Evolutionary conservation across 2,113 vertebrate genomes (phyloP).

Genomic region (Bos javanicus): DNA sequence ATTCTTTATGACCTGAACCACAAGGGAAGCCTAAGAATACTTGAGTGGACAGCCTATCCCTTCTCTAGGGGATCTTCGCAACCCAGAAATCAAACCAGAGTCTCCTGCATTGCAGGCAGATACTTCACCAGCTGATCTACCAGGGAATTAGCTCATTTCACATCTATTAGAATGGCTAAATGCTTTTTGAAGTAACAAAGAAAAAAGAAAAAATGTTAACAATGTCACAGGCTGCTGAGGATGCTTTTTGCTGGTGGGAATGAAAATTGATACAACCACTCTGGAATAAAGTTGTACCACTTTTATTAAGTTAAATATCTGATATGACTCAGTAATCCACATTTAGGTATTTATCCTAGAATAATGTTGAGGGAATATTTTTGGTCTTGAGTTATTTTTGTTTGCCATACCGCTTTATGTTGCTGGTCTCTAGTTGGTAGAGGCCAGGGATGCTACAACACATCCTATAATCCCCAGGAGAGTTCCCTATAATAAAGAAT

Average conservation of each 20-base stretch:
- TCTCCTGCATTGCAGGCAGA: neutral
- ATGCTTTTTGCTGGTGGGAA: neutral
- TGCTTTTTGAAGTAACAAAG: neutral
- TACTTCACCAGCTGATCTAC: neutral
- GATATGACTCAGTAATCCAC: neutral
- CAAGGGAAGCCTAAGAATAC: neutral
- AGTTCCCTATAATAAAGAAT: neutral
- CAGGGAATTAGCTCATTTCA: neutral
- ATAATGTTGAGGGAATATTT: neutral
- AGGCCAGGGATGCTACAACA: neutral
- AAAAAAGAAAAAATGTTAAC: neutral
- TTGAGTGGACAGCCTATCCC: neutral
- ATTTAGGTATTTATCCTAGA: neutral
- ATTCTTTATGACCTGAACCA: neutral
- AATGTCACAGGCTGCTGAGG: neutral
- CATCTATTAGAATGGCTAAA: neutral
- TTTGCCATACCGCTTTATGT: neutral
- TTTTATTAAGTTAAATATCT: neutral
- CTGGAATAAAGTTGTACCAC: neutral
- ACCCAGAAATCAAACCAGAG: neutral
- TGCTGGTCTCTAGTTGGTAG: neutral
- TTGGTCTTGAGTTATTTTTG: neutral
- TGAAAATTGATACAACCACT: neutral
- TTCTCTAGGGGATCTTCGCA: neutral
- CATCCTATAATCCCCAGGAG: neutral